Percentiles rank a stretch among this genome's conserved stretches.
Evolutionary conservation across 1,140 invertebrate genomes (phyloP).

Genomic region (Ridgeia piscesae): DNA sequence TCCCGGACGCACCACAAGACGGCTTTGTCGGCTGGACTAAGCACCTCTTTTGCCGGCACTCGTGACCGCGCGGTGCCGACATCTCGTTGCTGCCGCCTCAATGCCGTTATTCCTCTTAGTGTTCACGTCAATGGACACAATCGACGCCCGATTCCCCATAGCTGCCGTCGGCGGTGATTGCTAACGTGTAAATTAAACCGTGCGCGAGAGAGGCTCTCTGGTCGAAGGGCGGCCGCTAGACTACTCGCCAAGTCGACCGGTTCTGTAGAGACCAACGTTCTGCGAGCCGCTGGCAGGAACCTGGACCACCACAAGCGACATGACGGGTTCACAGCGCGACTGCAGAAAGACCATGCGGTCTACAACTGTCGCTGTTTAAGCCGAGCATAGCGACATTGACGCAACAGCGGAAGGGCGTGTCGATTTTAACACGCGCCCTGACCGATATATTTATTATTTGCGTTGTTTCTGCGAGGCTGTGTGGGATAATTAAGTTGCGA

Average conservation of each 20-base stretch:
- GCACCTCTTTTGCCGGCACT: neutral
- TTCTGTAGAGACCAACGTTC: neutral
- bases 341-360: neutral
- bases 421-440: neutral
- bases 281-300: neutral
- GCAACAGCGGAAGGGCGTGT: neutral
- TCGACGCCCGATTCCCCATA: neutral
- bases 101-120: neutral
- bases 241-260: no score
- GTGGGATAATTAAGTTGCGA: neutral
- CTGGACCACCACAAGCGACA: neutral
- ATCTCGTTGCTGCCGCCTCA: neutral
- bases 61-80: neutral
- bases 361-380: neutral
- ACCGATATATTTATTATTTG: no score
- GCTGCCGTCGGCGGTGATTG: neutral
- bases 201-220: neutral
- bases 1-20: neutral
- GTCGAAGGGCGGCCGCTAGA: neutral
- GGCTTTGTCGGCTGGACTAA: neutral
- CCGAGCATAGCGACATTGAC: neutral
- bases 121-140: neutral
- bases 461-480: neutral
- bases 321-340: neutral
- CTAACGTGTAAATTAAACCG: conserved; percentile 1